phyloP scores from a whole-genome alignment of 2,797 vertebrate species.

The Sebastes steindachneri region DNA sequence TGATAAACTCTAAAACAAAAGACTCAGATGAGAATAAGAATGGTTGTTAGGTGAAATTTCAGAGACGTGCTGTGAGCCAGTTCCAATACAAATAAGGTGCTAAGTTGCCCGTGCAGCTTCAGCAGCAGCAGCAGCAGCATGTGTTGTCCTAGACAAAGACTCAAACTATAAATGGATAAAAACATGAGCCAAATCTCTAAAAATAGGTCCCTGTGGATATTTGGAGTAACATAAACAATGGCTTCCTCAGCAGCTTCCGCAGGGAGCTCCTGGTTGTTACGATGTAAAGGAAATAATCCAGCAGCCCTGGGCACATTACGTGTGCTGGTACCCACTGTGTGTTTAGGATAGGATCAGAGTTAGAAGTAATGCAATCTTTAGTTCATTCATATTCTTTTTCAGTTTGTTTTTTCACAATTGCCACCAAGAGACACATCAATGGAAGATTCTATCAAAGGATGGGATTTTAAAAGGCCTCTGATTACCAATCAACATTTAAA shows the following conservation, averaged over 20 bases:
- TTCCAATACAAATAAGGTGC: slow-evolving; percentile 47
- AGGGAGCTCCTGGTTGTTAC: neutral
- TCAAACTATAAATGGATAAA: slow-evolving; percentile 72
- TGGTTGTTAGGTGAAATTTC: neutral
- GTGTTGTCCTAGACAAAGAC: slow-evolving; percentile 26
- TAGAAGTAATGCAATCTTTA: neutral
- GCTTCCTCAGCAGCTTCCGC: slow-evolving; percentile 49
- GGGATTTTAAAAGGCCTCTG: neutral
- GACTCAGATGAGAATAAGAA: neutral
- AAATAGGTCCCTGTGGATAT: slow-evolving; percentile 62
- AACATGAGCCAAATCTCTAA: slow-evolving; percentile 45
- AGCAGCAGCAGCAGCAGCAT: slow-evolving; percentile 1
- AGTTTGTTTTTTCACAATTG: neutral
- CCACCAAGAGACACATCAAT: neutral
- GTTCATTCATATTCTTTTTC: neutral
- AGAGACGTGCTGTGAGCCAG: slow-evolving; percentile 8
- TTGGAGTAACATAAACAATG: slow-evolving; percentile 60
- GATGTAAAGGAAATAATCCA: slow-evolving; percentile 17
- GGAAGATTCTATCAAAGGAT: neutral
- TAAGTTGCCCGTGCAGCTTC: neutral
- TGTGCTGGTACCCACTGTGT: neutral
- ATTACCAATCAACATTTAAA: neutral
- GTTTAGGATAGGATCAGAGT: neutral
- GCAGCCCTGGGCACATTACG: neutral
- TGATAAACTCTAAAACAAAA: neutral